Evolutionary conservation across 1,140 invertebrate genomes (phyloP), one percentile per base, ranked within the genome.

Genomic region (Wiebesia pumilae): DNA sequence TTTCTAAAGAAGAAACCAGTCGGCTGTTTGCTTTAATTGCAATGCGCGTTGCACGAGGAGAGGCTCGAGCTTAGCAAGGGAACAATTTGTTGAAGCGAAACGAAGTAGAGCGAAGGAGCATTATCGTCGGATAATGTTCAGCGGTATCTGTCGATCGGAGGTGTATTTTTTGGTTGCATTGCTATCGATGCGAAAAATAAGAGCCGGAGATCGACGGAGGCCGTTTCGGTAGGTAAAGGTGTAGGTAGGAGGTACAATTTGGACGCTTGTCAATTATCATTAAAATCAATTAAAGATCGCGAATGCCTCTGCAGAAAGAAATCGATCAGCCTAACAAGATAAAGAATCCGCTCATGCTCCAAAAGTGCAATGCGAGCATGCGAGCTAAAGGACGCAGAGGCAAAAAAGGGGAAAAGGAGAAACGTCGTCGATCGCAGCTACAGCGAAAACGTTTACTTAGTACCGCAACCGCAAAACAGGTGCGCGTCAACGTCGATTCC

Each of bases 181-280:
- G 75, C 58, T 77, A 71, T 33, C 24, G 43, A 82, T 71, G 54
- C 24, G 0, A 40, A 81, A 71, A 71, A 73, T 7, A 54, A 40
- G 67, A 82, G 69, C 0, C 16, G 54, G 19, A 83, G 9, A 47
- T 10, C 14, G 67, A 47, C 69, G 47, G 19, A 58, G n/a, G 54
- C 10, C 78, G 4, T 40, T 38, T n/a, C 40, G 3, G 7, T 51
- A 51, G 24, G 0, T 40, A 16, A 71, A 51, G 24, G 0, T 40
- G 19, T 38, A 58, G 43, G 78, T 86, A 83, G 16, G 33, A 67
- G 38, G 69, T n/a, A 84, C 82, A 81, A 87, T 87, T 84, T 75
- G 75, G 65, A n/a, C 51, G 86, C 82, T 87, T 81, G 86, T 87
- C 86, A 87, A 87, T 84, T 87, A 87, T 87, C 86, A 87, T 87